Evolutionary conservation across 2,797 vertebrate species (phyloP).

Genomic region (Gadopsis bispinosus): DNA sequence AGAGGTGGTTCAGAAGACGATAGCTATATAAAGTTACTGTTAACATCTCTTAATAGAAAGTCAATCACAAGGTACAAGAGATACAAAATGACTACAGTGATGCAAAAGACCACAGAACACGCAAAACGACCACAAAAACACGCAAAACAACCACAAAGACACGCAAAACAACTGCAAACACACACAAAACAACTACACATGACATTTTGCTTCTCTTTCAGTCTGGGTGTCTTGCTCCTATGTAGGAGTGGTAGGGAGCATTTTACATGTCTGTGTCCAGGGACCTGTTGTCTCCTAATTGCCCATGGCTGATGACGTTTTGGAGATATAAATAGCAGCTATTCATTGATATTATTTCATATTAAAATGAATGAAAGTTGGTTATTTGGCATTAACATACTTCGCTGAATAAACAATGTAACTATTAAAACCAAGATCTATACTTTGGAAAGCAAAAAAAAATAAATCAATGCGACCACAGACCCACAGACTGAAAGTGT

Average conservation of each 20-base stretch:
- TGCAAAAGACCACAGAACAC: not conserved
- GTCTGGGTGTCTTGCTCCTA: too few species aligned
- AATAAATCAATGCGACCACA: not conserved
- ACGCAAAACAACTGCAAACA: not conserved
- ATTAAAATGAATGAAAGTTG: not conserved
- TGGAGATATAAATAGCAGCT: not conserved
- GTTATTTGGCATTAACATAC: not conserved
- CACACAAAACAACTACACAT: not conserved
- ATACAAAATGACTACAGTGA: not conserved
- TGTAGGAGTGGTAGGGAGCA: too few species aligned
- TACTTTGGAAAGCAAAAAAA: not conserved
- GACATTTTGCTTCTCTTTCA: too few species aligned
- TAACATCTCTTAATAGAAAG: not conserved
- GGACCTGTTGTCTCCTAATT: too few species aligned
- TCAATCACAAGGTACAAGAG: not conserved
- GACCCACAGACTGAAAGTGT: not conserved
- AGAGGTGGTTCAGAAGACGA: too few species aligned
- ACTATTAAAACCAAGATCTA: not conserved
- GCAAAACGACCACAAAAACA: not conserved
- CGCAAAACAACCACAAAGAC: not conserved
- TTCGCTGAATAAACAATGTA: not conserved
- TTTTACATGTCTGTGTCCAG: too few species aligned
- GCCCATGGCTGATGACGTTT: too few species aligned
- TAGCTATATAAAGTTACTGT: not conserved
- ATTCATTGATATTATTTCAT: not conserved